A percentile compares a stretch with the other conserved stretches of the same genome.
phyloP scores from a whole-genome alignment of 2,797 vertebrate species.

The Myoxocephalus aenaeus region DNA sequence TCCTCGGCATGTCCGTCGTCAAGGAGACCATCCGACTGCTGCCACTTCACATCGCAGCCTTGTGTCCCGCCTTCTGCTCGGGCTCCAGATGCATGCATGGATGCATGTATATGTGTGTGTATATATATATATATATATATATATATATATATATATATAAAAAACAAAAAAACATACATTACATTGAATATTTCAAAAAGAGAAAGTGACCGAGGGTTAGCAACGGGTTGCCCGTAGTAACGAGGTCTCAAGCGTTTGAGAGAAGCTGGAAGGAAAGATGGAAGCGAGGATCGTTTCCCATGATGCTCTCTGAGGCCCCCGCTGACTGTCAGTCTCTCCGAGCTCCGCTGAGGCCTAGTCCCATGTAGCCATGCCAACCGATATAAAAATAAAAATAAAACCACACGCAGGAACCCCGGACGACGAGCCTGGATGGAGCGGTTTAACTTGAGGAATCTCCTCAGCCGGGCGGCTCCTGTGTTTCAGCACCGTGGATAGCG shows the following conservation, averaged over 20 bases:
- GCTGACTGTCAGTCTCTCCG: conserved; percentile 6
- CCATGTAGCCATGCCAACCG: neutral
- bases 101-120: no score
- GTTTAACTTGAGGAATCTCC: conserved; percentile 2
- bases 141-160: neutral
- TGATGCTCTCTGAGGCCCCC: neutral
- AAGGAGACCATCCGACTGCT: neutral
- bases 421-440: conserved; percentile 21
- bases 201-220: conserved; percentile 26
- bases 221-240: neutral
- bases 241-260: neutral
- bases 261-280: conserved; percentile 9
- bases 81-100: conserved; percentile 45
- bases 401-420: neutral
- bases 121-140: no score
- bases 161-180: neutral
- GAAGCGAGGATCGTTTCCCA: neutral
- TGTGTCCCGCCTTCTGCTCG: conserved; percentile 50
- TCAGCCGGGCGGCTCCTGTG: conserved; percentile 6
- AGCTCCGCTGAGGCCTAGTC: conserved; percentile 33
- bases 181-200: conserved; percentile 31
- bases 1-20: neutral
- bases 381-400: conserved; percentile 12
- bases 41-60: conserved; percentile 21
- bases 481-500: conserved; percentile 52